A percentile compares a stretch with the other conserved stretches of the same genome.
phyloP scores from a whole-genome alignment of 2,113 vertebrate species.

The Notiomystis cincta region DNA sequence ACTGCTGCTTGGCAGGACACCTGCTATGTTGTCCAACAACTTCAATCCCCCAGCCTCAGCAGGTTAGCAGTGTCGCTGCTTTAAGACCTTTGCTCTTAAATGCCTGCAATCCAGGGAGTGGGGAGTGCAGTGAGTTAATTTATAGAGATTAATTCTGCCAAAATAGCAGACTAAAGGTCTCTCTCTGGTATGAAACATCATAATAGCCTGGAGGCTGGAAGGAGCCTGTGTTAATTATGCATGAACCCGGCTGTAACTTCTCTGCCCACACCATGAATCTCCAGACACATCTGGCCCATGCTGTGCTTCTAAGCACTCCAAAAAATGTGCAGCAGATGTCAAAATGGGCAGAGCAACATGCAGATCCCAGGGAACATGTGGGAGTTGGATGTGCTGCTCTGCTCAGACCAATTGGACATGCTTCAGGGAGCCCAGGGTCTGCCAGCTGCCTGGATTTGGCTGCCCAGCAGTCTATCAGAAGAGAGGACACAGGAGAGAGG shows the following conservation, averaged over 20 bases:
- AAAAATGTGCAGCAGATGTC: not conserved
- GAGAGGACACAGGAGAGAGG: not conserved
- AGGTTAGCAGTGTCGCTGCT: not conserved
- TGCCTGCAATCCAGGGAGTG: not conserved
- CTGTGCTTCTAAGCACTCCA: not conserved
- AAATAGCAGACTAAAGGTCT: not conserved
- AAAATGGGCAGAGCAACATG: not conserved
- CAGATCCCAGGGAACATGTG: not conserved
- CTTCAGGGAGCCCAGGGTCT: not conserved
- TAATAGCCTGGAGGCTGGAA: conserved; percentile 20
- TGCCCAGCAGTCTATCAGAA: not conserved
- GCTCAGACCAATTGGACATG: fast-evolving
- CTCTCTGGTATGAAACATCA: not conserved
- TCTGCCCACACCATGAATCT: not conserved
- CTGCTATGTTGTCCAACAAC: not conserved
- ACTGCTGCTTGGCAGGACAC: not conserved
- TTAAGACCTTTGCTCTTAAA: conserved; percentile 10
- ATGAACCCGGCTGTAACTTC: not conserved
- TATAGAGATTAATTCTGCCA: not conserved
- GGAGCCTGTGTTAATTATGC: conserved; percentile 14
- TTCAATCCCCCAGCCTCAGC: not conserved
- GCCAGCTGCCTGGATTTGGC: not conserved
- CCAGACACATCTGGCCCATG: not conserved
- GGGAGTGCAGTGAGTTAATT: not conserved
- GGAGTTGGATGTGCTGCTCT: not conserved